Percentiles rank a stretch among this genome's conserved stretches.
phyloP scores from a whole-genome alignment of 1,140 invertebrate genomes.

The Linepithema humile region DNA sequence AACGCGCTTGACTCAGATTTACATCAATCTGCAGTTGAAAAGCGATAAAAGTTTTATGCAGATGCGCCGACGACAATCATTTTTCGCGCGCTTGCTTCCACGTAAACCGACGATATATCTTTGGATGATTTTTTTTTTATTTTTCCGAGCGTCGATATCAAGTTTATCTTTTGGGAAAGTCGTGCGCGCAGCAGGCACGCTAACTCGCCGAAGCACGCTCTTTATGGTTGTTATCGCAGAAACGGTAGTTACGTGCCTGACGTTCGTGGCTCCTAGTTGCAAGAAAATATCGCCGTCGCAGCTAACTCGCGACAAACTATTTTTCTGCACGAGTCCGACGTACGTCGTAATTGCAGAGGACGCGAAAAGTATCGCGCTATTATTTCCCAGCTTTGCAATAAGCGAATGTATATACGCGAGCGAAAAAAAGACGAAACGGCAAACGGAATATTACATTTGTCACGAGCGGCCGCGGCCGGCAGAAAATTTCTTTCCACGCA shows the following conservation, averaged over 20 bases:
- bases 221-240: not conserved
- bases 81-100: not conserved
- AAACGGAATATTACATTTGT: not conserved
- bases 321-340: constrained; percentile 28
- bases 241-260: not conserved
- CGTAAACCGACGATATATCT: not conserved
- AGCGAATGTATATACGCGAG: not conserved
- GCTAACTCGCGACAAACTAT: constrained; percentile 27
- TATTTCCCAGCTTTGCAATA: constrained; percentile 15
- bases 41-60: not conserved
- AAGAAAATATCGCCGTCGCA: constrained; percentile 12
- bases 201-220: not conserved
- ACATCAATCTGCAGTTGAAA: not conserved
- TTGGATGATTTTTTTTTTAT: not conserved
- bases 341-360: constrained; percentile 15
- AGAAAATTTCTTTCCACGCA: not conserved
- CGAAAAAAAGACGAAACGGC: not conserved
- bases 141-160: not conserved
- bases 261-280: constrained; percentile 1
- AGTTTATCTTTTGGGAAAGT: constrained; percentile 16
- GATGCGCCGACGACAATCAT: not conserved
- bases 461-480: not conserved
- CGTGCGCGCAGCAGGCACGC: not conserved
- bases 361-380: not conserved
- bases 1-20: not conserved